Conservation (phyloP, 2,113 vertebrate species). For the Myrmophylax atrothorax region DNA sequence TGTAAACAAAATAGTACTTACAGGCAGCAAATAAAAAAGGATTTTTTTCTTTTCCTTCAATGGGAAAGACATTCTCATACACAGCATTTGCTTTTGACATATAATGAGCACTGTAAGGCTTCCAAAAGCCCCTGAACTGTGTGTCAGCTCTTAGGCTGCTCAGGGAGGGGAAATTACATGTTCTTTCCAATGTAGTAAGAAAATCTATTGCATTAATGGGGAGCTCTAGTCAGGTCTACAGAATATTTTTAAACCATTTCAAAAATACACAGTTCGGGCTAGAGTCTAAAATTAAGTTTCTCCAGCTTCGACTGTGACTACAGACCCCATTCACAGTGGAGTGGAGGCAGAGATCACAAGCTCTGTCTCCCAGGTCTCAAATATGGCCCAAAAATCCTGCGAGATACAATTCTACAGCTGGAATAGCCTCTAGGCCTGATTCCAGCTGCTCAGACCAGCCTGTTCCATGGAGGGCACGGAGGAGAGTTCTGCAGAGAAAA, state of each 20-base stretch:
- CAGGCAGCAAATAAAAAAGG: background rate
- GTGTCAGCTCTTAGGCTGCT: background rate
- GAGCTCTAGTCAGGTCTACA: background rate
- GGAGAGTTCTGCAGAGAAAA: background rate
- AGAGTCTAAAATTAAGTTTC: background rate
- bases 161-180: accelerated
- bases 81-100: background rate
- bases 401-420: background rate
- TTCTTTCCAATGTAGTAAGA: background rate
- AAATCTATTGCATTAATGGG: background rate
- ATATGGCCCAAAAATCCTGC: background rate
- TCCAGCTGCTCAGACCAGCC: background rate
- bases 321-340: accelerated
- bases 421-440: background rate
- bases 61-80: background rate
- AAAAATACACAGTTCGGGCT: background rate
- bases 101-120: background rate
- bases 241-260: background rate
- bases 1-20: background rate
- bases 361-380: background rate
- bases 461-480: background rate
- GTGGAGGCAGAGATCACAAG: background rate
- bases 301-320: background rate
- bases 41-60: background rate
- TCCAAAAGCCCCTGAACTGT: background rate